These are phyloP conservation scores for Rhingia rostrata DNA, from an alignment of 2,888 invertebrate genomes.

Conservation along the genomic window DNA sequence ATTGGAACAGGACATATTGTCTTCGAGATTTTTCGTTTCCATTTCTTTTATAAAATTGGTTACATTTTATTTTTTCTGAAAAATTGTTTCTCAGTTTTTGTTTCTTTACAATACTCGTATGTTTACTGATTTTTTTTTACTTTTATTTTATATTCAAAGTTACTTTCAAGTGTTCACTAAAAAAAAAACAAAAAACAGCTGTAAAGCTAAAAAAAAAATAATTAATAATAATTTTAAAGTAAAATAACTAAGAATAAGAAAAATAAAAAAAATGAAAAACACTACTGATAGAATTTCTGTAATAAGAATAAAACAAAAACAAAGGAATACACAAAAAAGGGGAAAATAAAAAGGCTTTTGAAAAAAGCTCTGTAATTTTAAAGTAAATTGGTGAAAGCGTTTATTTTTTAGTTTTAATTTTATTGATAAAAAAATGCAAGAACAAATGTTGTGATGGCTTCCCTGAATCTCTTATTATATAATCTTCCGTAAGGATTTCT, in stretches of 20 bases:
- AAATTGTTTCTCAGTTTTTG: background rate
- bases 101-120: slow-evolving; percentile 35
- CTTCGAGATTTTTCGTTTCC: slow-evolving; percentile 37
- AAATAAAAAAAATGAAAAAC: slow-evolving; percentile 18
- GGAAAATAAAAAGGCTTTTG: slow-evolving; percentile 67
- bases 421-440: too few species aligned
- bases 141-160: slow-evolving; percentile 5
- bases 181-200: slow-evolving; percentile 16
- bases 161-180: slow-evolving; percentile 55
- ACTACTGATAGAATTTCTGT: slow-evolving; percentile 68
- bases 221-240: slow-evolving; percentile 58
- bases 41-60: background rate
- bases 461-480: too few species aligned
- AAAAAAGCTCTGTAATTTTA: slow-evolving; percentile 68
- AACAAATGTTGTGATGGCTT: too few species aligned
- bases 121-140: slow-evolving; percentile 31
- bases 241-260: slow-evolving; percentile 54
- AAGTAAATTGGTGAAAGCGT: slow-evolving; percentile 41
- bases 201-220: slow-evolving; percentile 23
- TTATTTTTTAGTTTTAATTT: background rate
- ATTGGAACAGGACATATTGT: slow-evolving; percentile 63
- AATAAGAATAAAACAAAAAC: slow-evolving; percentile 50
- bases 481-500: too few species aligned
- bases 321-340: slow-evolving; percentile 1
- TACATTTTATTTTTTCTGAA: slow-evolving; percentile 8